These are phyloP conservation scores for Melangyna quadrimaculata DNA, from an alignment of 2,888 invertebrate species.

Conservation along the genomic window DNA sequence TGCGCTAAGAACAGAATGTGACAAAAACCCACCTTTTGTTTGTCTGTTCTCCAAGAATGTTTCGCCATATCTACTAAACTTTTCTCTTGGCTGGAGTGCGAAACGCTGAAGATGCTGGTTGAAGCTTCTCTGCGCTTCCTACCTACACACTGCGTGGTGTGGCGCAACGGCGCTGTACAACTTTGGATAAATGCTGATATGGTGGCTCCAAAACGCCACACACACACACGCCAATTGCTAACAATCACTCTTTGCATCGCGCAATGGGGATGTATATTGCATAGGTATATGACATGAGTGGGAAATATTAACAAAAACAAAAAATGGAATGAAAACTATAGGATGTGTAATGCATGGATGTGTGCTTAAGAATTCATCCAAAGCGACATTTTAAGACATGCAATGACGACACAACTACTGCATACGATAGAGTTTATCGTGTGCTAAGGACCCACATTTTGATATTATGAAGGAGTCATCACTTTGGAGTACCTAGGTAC, in stretches of 20 bases:
- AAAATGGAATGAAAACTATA: slow-evolving; percentile 29
- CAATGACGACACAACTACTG: slow-evolving; percentile 42
- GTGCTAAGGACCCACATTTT: slow-evolving; percentile 41
- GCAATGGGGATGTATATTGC: slow-evolving; percentile 9
- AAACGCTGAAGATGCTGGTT: slow-evolving; percentile 19
- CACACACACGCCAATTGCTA: slow-evolving; percentile 32
- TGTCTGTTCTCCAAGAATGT: slow-evolving; percentile 61
- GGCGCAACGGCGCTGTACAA: slow-evolving; percentile 38
- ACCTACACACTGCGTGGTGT: slow-evolving; percentile 35
- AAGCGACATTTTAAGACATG: slow-evolving; percentile 47
- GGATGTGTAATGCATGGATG: slow-evolving; percentile 11
- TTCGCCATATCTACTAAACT: slow-evolving; percentile 46
- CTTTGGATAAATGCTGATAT: slow-evolving; percentile 4
- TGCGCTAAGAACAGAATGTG: slow-evolving; percentile 58
- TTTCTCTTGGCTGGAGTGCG: slow-evolving; percentile 19
- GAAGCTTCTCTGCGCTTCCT: slow-evolving; percentile 33
- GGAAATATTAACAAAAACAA: slow-evolving; percentile 19
- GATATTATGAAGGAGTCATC: slow-evolving; percentile 42
- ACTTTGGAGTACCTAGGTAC: slow-evolving; percentile 30
- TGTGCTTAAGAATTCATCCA: slow-evolving; percentile 60
- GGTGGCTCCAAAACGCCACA: slow-evolving; percentile 14
- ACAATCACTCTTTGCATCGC: slow-evolving; percentile 52
- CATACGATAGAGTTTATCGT: slow-evolving; percentile 20
- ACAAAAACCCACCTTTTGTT: slow-evolving; percentile 70
- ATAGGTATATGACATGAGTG: slow-evolving; percentile 20